Evolutionary conservation across 2,113 vertebrate species (phyloP).

Genomic region (Dicaeum eximium): DNA sequence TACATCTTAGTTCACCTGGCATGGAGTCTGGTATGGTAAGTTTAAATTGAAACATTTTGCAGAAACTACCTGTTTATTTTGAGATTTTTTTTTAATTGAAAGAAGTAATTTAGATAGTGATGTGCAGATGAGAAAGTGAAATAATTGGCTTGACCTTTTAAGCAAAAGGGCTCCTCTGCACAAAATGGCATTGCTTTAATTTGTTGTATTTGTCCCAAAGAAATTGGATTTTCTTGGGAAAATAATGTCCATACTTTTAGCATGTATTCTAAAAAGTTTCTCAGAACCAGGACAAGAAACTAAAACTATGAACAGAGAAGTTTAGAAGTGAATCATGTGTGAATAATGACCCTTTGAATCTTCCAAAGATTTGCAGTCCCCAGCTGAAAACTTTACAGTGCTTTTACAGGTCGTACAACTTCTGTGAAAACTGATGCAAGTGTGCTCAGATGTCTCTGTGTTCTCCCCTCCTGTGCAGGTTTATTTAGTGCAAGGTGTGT

Average conservation of each 20-base stretch:
- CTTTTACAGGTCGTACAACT: neutral
- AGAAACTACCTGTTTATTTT: neutral
- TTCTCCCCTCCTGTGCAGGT: conserved; percentile 65
- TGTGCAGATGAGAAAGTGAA: neutral
- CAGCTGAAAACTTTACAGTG: neutral
- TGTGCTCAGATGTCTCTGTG: neutral
- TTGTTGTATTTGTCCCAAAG: neutral
- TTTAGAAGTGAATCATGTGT: neutral
- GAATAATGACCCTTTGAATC: neutral
- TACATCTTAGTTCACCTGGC: conserved; percentile 77
- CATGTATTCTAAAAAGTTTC: neutral
- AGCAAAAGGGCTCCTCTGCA: neutral
- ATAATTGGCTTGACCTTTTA: neutral
- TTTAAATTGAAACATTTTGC: neutral
- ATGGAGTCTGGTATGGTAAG: conserved; percentile 82
- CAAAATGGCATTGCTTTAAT: neutral
- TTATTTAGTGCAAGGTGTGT: conserved; percentile 82
- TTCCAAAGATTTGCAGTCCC: neutral
- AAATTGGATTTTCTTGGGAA: neutral
- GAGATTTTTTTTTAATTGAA: neutral
- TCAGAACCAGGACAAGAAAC: neutral
- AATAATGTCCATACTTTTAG: neutral
- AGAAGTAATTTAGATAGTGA: neutral
- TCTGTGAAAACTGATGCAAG: neutral
- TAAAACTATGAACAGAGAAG: neutral